These are phyloP conservation scores for Lacanobia wlatinum DNA, from an alignment of 2,888 invertebrate genomes.

Conservation along the genomic window DNA sequence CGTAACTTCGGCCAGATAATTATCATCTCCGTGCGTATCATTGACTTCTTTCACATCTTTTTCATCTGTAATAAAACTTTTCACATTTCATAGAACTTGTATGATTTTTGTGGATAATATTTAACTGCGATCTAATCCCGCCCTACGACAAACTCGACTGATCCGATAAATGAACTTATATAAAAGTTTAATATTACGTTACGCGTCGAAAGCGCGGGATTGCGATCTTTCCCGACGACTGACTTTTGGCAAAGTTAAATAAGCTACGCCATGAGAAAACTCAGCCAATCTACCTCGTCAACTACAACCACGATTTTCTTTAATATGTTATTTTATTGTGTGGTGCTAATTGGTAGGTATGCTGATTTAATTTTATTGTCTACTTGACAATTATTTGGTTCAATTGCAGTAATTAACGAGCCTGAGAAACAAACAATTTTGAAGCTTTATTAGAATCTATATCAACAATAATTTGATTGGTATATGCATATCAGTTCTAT, in stretches of 20 bases:
- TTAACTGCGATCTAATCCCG: slow-evolving; percentile 58
- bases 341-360: slow-evolving; percentile 14
- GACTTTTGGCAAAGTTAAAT: slow-evolving; percentile 79
- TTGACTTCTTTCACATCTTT: background rate
- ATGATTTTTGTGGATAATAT: slow-evolving; percentile 54
- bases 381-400: slow-evolving; percentile 9
- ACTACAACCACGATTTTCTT: slow-evolving; percentile 41
- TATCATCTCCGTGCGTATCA: background rate
- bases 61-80: slow-evolving; percentile 39
- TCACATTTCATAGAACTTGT: slow-evolving; percentile 47
- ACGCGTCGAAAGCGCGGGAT: slow-evolving; percentile 68
- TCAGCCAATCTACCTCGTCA: slow-evolving; percentile 70
- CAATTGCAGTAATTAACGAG: background rate
- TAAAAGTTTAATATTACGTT: slow-evolving; percentile 71
- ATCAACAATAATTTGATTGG: background rate
- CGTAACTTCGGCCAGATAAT: background rate
- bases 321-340: slow-evolving; percentile 28
- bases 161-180: slow-evolving; percentile 71
- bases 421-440: background rate
- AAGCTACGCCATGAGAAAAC: slow-evolving; percentile 72
- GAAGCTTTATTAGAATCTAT: background rate
- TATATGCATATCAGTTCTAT: background rate
- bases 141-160: slow-evolving; percentile 64
- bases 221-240: slow-evolving; percentile 71
- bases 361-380: slow-evolving; percentile 2